These are phyloP conservation scores for Lerema accius DNA, from an alignment of 1,140 invertebrate genomes.

Conservation along the genomic window DNA sequence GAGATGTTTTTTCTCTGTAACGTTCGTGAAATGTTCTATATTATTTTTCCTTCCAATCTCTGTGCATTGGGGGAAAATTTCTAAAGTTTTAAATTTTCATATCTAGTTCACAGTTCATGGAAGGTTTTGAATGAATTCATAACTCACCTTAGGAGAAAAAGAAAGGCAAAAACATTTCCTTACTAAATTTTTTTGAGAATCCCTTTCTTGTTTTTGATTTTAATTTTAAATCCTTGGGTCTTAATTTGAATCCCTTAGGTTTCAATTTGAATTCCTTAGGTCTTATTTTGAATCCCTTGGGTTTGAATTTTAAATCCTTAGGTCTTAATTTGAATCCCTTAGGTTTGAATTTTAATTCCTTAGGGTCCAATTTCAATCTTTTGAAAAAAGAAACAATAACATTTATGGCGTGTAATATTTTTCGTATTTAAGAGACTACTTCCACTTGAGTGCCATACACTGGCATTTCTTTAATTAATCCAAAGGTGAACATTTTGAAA, in stretches of 20 bases:
- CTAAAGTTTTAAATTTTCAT: too few species aligned
- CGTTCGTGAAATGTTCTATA: not conserved
- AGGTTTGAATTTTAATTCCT: not conserved
- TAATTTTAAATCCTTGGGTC: not conserved
- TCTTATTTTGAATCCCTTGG: not conserved
- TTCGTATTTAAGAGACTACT: not conserved
- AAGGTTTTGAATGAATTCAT: not conserved
- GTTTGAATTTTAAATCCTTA: constrained; percentile 7
- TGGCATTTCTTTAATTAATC: too few species aligned
- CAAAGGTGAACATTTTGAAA: too few species aligned
- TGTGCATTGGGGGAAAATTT: not conserved
- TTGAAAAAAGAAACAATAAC: constrained; percentile 13
- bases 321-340: not conserved
- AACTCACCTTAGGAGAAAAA: constrained; percentile 36
- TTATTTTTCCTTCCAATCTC: not conserved
- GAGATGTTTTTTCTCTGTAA: not conserved
- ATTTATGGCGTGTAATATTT: not conserved
- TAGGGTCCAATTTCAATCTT: not conserved
- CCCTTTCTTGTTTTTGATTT: constrained; percentile 5
- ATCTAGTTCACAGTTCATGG: not conserved
- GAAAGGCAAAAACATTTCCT: constrained; percentile 40
- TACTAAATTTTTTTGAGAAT: constrained; percentile 23
- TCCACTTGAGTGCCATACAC: too few species aligned
- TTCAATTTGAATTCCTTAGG: constrained; percentile 3
- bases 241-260: not conserved